A percentile compares a stretch with the other conserved stretches of the same genome.
Evolutionary conservation across 2,888 invertebrate species (phyloP).

Genomic region (Anticlea derivata): DNA sequence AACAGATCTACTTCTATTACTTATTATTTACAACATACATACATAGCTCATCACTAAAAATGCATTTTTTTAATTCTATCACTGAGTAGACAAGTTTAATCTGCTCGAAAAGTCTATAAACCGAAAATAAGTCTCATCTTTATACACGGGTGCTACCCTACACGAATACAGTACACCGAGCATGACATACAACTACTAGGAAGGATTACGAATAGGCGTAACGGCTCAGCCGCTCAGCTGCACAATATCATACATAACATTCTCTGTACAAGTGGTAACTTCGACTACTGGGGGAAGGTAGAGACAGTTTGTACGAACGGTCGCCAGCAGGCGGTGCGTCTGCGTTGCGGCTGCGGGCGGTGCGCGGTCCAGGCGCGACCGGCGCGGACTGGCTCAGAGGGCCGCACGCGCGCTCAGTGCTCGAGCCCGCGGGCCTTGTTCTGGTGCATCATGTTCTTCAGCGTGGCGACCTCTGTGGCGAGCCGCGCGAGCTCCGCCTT

Average conservation of each 20-base stretch:
- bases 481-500: slow-evolving; percentile 94
- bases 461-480: slow-evolving; percentile 95
- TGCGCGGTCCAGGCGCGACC: slow-evolving; percentile 58
- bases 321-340: slow-evolving; percentile 40
- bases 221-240: slow-evolving; percentile 79
- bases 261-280: slow-evolving; percentile 81
- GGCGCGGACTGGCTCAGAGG: slow-evolving; percentile 40
- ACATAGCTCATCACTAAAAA: slow-evolving; percentile 81
- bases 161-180: slow-evolving; percentile 58
- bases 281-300: slow-evolving; percentile 65
- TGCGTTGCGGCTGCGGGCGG: slow-evolving; percentile 40
- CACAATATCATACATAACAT: slow-evolving; percentile 70
- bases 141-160: slow-evolving; percentile 56
- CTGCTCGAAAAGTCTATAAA: slow-evolving; percentile 81
- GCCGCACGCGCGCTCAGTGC: slow-evolving; percentile 67
- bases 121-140: slow-evolving; percentile 72
- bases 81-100: slow-evolving; percentile 81
- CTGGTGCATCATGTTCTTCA: slow-evolving; percentile 92
- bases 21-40: slow-evolving; percentile 69
- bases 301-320: slow-evolving; percentile 72
- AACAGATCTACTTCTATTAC: slow-evolving; percentile 80
- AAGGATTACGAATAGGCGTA: slow-evolving; percentile 74
- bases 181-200: slow-evolving; percentile 74
- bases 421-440: slow-evolving; percentile 79
- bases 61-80: slow-evolving; percentile 78